Base-by-base conservation (phyloP, 2,797 vertebrate genomes). In the Cetoscarus ocellatus region DNA sequence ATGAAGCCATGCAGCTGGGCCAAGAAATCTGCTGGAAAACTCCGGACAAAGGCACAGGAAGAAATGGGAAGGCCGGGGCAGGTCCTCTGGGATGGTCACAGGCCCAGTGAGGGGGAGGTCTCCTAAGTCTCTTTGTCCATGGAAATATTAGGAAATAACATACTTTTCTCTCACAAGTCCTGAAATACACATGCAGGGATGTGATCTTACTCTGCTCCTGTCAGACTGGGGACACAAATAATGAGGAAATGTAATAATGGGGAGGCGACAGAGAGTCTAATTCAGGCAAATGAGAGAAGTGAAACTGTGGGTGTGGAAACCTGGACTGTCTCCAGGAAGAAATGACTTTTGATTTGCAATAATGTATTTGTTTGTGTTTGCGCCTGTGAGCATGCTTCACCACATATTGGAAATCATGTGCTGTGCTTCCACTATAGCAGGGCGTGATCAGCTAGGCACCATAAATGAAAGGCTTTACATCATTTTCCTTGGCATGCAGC, bases 1-100 rank as follows among this genome's bases (percentile, higher is more conserved):
- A 84, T 84, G 72, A 88, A 81, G 55, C 17, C 34, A 10, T 76
- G 61, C 88, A 88, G 85, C 85, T 86, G 89, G 80, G 73, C 84
- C 53, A 42, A 62, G 40, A 87, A 79, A 81, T 88, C 75, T 70
- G 75, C 89, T 91, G 49, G 86, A 92, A 93, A 91, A 91, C 78
- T 85, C 80, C 63, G 52, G 44, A 89, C 89, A 90, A 89, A 90
- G 81, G 83, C 86, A 91, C 91, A 90, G 92, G 92, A 85, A 92
- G 49, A 86, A 85, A 75, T 80, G 62, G 82, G 85, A 89, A 86
- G 85, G 70, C 82, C 72, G 61, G 77, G 77, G 79, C 87, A 86
- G 79, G 75, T 82, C 91, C 79, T 77, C 42, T 81, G 89, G 88
- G 92, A 90, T 49, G 0, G 73, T 76, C 80, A 63, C 74, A 61